These are phyloP conservation scores for Drosophila punjabiensis DNA, from an alignment of 1,140 invertebrate genomes.

Conservation along the genomic window DNA sequence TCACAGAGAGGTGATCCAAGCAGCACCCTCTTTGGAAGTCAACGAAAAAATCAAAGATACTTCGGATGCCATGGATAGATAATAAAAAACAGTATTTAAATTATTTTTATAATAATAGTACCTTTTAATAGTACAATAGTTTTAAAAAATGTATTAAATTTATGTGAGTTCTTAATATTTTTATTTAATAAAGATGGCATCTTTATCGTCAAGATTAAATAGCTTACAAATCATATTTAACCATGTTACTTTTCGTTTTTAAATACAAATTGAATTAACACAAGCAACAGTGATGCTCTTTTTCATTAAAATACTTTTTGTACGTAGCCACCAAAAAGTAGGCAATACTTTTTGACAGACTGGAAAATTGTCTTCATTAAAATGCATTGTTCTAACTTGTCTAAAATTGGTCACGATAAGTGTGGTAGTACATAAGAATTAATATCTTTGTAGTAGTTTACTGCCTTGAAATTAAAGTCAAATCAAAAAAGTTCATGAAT, in stretches of 20 bases:
- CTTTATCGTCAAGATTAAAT: neutral
- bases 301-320: neutral
- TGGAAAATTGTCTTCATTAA: neutral
- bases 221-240: neutral
- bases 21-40: neutral
- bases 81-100: neutral
- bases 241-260: neutral
- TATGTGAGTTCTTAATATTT: neutral
- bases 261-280: neutral
- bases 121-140: neutral
- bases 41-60: neutral
- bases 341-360: neutral
- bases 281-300: neutral
- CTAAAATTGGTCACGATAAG: neutral
- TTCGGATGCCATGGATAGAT: neutral
- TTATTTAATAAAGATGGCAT: neutral
- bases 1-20: neutral
- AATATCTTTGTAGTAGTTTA: too few species aligned
- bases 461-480: neutral
- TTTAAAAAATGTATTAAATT: neutral
- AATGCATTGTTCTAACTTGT: neutral
- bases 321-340: slow-evolving; percentile 1
- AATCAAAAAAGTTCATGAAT: neutral
- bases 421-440: neutral
- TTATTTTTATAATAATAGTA: neutral